A percentile compares a stretch with the other conserved stretches of the same genome.
Conservation (phyloP, 2,797 vertebrate genomes). For the Benthosema pterotum region DNA sequence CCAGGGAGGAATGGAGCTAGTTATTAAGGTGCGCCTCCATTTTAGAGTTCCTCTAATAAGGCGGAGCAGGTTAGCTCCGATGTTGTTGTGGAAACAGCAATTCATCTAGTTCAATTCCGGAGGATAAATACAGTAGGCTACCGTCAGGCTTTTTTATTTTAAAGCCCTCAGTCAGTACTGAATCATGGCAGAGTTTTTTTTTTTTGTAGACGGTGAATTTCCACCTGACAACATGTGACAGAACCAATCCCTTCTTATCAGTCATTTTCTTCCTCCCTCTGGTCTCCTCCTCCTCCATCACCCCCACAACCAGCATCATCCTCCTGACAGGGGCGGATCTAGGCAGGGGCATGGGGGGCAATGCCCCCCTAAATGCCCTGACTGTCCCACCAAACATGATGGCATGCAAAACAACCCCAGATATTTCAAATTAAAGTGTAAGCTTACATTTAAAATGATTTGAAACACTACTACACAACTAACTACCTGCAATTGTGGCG, state of each 20-base stretch:
- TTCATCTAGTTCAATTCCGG: constrained; percentile 29
- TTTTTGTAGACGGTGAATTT: constrained; percentile 50
- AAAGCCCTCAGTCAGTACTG: constrained; percentile 10
- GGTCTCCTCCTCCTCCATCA: constrained; percentile 12
- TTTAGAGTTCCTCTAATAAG: constrained; percentile 36
- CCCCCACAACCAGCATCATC: constrained; percentile 49
- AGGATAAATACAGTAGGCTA: constrained; percentile 37
- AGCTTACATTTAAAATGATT: too few species aligned
- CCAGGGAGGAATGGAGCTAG: constrained; percentile 41
- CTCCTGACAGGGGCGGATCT: too few species aligned
- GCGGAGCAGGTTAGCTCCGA: constrained; percentile 21
- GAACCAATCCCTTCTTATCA: constrained; percentile 67
- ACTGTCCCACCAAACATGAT: too few species aligned
- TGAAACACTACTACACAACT: too few species aligned
- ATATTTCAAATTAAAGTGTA: too few species aligned
- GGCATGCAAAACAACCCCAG: too few species aligned
- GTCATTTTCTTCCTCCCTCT: constrained; percentile 37
- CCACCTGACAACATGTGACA: constrained; percentile 56
- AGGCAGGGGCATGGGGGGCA: too few species aligned
- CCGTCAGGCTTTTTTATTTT: constrained; percentile 19
- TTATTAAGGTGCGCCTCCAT: constrained; percentile 28
- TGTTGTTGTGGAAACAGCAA: constrained; percentile 39
- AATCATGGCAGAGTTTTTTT: constrained; percentile 40
- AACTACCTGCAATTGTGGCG: too few species aligned
- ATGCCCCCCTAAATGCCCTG: too few species aligned